Base-by-base conservation (phyloP, 2,888 invertebrate species). In the Pterostichus madidus region DNA sequence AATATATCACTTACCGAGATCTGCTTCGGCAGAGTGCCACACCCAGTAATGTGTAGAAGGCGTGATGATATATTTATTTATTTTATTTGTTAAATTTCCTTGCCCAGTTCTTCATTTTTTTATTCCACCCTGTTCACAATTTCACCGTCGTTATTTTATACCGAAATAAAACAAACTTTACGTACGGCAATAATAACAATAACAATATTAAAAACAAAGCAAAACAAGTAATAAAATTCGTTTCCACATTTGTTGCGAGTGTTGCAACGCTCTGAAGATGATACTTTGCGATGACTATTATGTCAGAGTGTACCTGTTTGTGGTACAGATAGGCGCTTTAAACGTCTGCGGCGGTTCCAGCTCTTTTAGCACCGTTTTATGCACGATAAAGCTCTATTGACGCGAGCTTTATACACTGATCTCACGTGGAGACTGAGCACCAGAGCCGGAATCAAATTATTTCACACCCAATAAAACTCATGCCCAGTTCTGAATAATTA, bases 371-470 rank as follows among this genome's bases (percentile, higher is more conserved):
- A 44, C 32, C 68, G 68, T 71, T 71, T 71, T 71, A 71, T 71
- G 68, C 68, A 71, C 68, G 68, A 71, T 71, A 71, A 71, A 71
- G 68, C 68, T 71, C 68, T 44, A 71, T 71, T 71, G 44, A 71
- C 44, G 68, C 68, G 68, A 71, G 68, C 68, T 71, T 44, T 71
- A 71, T 71, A 39, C 68, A 71, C 68, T 71, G 68, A 39, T 71
- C 68, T 39, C 68, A 71, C 68, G 68, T 71, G 44, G 52, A 52
- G 52, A 11, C 56, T 15, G 17, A 56, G 56, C 17, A 17, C 1
- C 68, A 71, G 68, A 11, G 15, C 39, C 44, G 68, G 68, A 71
- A 71, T 71, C 13, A 39, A 44, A 71, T 71, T 71, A 71, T 71
- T 71, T 44, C 44, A 24, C 68, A 71, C 68, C 68, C 44, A 44